phyloP scores from a whole-genome alignment of 2,113 vertebrate genomes.

The Dipodomys spectabilis region DNA sequence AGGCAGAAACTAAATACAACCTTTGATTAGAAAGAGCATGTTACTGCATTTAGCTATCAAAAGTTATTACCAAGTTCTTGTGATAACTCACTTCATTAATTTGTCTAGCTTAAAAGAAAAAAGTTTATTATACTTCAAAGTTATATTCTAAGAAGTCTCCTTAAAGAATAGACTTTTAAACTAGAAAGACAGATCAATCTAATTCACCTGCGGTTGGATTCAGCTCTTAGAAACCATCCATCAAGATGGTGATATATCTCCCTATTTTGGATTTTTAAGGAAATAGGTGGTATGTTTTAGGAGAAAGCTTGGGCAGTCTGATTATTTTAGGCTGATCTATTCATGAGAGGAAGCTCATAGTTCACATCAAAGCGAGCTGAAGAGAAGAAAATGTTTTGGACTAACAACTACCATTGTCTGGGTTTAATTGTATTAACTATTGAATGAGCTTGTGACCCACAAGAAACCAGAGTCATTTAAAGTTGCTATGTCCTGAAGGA shows the following conservation, averaged over 20 bases:
- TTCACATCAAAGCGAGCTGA: slow-evolving; percentile 48
- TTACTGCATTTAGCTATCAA: slow-evolving; percentile 62
- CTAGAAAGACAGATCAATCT: slow-evolving; percentile 34
- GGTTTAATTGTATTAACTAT: slow-evolving; percentile 69
- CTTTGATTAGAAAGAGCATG: slow-evolving; percentile 53
- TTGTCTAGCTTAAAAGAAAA: slow-evolving; percentile 62
- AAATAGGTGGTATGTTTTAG: slow-evolving; percentile 36
- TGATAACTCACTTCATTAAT: slow-evolving; percentile 59
- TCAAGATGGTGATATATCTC: slow-evolving; percentile 30
- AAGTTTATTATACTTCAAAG: slow-evolving; percentile 52
- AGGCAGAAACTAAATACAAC: slow-evolving; percentile 66
- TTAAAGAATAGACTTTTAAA: slow-evolving; percentile 58
- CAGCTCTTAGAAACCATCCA: slow-evolving; percentile 32
- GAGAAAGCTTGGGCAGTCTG: background rate
- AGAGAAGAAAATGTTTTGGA: slow-evolving; percentile 45
- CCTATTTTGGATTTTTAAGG: slow-evolving; percentile 47
- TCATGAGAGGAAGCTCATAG: background rate
- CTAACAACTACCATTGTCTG: slow-evolving; percentile 46
- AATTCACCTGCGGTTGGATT: slow-evolving; percentile 22
- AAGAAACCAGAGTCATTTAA: slow-evolving; percentile 64
- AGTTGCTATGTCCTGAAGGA: slow-evolving; percentile 45
- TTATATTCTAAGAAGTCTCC: slow-evolving; percentile 28
- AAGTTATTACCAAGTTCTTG: slow-evolving; percentile 54
- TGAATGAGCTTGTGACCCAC: slow-evolving; percentile 67
- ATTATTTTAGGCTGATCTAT: slow-evolving; percentile 48